Base-by-base conservation (phyloP, 2,113 vertebrate species). In the Callipepla squamata region DNA sequence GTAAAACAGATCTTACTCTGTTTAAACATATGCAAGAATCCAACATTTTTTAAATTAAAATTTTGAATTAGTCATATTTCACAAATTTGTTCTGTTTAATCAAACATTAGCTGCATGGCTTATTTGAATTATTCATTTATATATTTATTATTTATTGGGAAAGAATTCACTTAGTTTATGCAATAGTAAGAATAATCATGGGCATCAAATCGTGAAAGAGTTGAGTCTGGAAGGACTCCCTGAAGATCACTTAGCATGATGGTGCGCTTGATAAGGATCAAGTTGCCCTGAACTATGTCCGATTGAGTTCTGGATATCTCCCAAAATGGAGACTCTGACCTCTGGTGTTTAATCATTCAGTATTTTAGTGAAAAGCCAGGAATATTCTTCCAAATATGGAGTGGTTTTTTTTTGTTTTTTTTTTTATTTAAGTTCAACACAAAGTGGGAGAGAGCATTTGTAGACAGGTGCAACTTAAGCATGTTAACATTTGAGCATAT, bases 101-200 rank as follows among this genome's bases (percentile, higher is more conserved):
- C 65, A n/a, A 44, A 93, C 82, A 96, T 92, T 90, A 92, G 70
- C 72, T 42, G 78, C 6, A 2, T 91, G 63, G 53, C 34, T 94
- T 93, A 50, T 82, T 51, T 36, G 6, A 11, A 40, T 40, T 40
- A 40, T 40, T 12, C 13, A 40, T 40, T 5, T 13, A 40, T 40
- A 5, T 40, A 40, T 40, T 12, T 40, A 13, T 40, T 40, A 40
- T 87, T 95, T 57, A 93, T 94, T 93, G 95, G 85, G 96, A 92
- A 77, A 74, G 57, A 86, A 92, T 95, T 79, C 68, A 86, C 63
- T 95, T 95, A 81, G 51, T 93, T 92, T 94, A 93, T 90, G 84
- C 62, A 96, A 93, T 95, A 93, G 92, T 90, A 95, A 85, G 81
- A n/a, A 28, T 44, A 38, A 32, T 44, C 44, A 32, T 4, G 15